Base-by-base conservation (phyloP, 1,140 invertebrate genomes). In the Coelopa frigida region DNA sequence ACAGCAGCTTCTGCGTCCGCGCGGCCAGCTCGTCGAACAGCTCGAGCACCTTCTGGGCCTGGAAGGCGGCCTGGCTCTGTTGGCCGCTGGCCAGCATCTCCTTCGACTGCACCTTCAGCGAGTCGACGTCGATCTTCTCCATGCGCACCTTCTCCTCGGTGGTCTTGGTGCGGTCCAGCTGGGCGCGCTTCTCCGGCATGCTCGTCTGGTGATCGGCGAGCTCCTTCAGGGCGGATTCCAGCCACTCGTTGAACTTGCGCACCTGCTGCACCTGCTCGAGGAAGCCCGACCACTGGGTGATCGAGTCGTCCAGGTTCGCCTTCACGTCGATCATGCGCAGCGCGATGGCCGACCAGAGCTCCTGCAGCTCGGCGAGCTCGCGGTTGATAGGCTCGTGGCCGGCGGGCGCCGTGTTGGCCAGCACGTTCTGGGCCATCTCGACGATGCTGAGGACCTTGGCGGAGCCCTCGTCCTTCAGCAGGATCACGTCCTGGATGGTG, bases 71-170 rank as follows among this genome's bases (percentile, higher is more conserved):
- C 68, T 88, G 77, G 54, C 82, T 83, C 73, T 90, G 84, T 62
- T 91, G 83, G 17, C 88, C 84, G 66, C 82, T 85, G 22, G 83
- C 81, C 24, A 92, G 74, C 81, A 96, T 87, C 73, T 92, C 89
- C n/a, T 79, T 75, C 4, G 89, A 85, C 68, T 93, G 90, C 11
- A 79, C 72, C 71, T 89, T 93, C 18, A 96, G 67, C 44, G 81
- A 83, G 53, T 95, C 91, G 4, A 96, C 89, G 62, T 95, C 92
- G 52, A 92, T 85, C 56, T 91, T 89, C 60, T 96, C 92, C 64
- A 89, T 88, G 5, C 86, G 76, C 4, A 91, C 81, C 71, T 90
- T 94, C 64, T 95, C 88, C 68, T 92, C 89, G 0, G 92, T 74
- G 48, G 78, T 79, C 67, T 91, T 92, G 10, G 92, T 80, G 53